phyloP scores from a whole-genome alignment of 2,797 vertebrate genomes.

The Muraenolepis orangiensis region DNA sequence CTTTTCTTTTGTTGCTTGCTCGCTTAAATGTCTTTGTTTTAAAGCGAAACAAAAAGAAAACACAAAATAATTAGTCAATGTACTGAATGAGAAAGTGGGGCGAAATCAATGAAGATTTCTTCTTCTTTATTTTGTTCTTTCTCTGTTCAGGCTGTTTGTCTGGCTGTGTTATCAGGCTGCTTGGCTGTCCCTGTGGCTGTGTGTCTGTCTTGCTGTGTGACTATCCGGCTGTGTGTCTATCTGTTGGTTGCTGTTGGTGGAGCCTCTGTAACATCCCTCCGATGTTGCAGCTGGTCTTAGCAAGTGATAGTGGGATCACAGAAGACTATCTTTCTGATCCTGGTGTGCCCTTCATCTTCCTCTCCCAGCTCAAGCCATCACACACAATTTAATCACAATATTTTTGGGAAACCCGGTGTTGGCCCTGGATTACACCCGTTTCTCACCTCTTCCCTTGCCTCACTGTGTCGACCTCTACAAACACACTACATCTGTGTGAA shows the following conservation, averaged over 20 bases:
- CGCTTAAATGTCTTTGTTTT: not conserved
- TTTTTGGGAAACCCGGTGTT: conserved; percentile 52
- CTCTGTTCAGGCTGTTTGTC: conserved; percentile 14
- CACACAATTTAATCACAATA: conserved; percentile 55
- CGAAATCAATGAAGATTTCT: not conserved
- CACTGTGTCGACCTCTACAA: not conserved
- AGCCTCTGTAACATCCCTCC: conserved; percentile 15
- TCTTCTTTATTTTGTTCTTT: conserved; percentile 8
- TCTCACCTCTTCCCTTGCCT: conserved; percentile 43
- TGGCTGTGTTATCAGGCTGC: conserved; percentile 10
- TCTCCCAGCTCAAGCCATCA: conserved; percentile 58
- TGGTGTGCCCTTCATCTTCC: conserved; percentile 54
- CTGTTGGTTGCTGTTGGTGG: not conserved
- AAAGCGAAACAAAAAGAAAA: not conserved
- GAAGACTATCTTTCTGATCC: conserved; percentile 61
- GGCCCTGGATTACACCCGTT: conserved; percentile 43
- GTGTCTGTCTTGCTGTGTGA: not conserved
- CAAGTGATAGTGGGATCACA: conserved; percentile 52
- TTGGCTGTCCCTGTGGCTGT: not conserved
- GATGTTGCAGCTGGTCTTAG: conserved; percentile 40
- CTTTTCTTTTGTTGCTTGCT: not conserved
- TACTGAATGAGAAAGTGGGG: too few relatives aligned
- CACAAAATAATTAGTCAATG: too few relatives aligned
- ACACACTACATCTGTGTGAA: not conserved
- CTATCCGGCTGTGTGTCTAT: not conserved